phyloP scores from a whole-genome alignment of 2,113 vertebrate species.

The Montifringilla adamsi region DNA sequence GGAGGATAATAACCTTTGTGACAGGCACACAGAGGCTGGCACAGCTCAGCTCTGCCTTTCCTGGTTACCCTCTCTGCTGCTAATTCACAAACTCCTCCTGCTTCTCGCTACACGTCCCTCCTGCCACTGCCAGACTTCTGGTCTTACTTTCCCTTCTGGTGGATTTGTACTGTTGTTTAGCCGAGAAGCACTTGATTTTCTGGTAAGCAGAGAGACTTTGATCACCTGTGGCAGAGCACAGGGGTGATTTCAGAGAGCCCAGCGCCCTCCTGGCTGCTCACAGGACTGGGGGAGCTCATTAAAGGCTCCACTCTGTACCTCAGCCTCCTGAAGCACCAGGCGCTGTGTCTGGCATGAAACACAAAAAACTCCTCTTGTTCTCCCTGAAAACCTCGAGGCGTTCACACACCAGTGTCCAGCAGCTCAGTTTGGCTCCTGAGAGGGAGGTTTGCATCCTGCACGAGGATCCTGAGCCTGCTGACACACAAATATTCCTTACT shows the following conservation, averaged over 20 bases:
- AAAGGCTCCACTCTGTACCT: neutral
- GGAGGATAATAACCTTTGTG: neutral
- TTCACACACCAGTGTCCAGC: neutral
- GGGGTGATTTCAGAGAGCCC: neutral
- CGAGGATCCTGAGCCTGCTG: neutral
- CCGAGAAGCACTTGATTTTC: neutral
- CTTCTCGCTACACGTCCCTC: neutral
- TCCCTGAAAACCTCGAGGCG: neutral
- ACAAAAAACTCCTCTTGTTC: neutral
- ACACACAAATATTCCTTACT: neutral
- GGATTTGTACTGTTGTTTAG: neutral
- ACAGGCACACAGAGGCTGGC: neutral
- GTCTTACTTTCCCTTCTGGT: neutral
- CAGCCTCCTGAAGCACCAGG: neutral
- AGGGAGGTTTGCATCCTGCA: neutral
- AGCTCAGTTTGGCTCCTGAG: neutral
- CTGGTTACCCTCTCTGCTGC: neutral
- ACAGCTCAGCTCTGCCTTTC: neutral
- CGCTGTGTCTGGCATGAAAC: neutral
- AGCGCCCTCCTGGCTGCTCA: neutral
- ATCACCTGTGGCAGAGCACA: rapidly evolving
- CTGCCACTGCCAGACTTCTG: neutral
- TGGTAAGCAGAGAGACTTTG: neutral
- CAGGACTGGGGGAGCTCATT: neutral
- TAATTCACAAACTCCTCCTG: neutral